These are phyloP conservation scores for Ephialtes manifestator DNA, from an alignment of 2,888 invertebrate genomes.

Conservation along the genomic window DNA sequence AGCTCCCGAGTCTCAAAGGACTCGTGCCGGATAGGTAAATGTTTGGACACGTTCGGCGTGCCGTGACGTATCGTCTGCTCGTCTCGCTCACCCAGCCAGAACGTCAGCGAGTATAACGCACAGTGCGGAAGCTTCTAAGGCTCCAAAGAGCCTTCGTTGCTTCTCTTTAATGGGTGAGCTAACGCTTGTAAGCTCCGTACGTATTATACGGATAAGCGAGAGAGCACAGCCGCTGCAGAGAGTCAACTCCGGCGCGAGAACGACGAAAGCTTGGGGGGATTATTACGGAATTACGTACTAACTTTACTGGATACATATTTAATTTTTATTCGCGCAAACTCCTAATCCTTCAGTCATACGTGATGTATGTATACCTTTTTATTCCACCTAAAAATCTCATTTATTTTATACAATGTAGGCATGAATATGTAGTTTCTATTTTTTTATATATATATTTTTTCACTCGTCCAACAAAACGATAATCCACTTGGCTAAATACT, in stretches of 20 bases:
- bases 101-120: constrained; percentile 47
- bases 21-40: constrained; percentile 64
- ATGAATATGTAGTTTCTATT: not conserved
- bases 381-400: constrained; percentile 5
- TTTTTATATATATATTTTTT: constrained; percentile 1
- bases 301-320: constrained; percentile 5
- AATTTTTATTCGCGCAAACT: not conserved
- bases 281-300: not conserved
- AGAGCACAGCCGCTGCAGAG: not conserved
- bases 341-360: not conserved
- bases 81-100: constrained; percentile 17
- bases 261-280: not conserved
- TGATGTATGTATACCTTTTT: not conserved
- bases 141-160: constrained; percentile 60
- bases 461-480: constrained; percentile 40
- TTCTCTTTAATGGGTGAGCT: constrained; percentile 47
- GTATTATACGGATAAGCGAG: constrained; percentile 42
- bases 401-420: not conserved
- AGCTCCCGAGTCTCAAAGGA: constrained; percentile 68
- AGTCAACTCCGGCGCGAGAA: constrained; percentile 27
- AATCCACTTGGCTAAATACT: constrained; percentile 52
- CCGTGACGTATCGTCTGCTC: constrained; percentile 57
- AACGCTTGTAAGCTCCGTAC: constrained; percentile 33
- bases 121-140: constrained; percentile 27
- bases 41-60: constrained; percentile 68